These are phyloP conservation scores for Phodopus roborovskii DNA, from an alignment of 2,113 vertebrate species.

Conservation along the genomic window DNA sequence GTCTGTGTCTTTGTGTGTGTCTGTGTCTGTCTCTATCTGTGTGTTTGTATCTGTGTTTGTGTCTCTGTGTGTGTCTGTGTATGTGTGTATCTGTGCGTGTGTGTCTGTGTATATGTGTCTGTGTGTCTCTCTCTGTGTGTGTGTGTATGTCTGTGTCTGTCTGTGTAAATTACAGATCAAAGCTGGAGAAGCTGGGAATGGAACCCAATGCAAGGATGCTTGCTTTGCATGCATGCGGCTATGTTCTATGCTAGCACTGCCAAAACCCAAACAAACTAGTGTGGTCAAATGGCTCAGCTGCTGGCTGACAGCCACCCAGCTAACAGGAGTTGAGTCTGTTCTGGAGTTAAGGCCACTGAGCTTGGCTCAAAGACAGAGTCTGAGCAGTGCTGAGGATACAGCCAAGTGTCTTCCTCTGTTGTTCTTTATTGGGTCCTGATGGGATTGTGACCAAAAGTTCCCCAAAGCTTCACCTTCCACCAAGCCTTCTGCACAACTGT, in stretches of 20 bases:
- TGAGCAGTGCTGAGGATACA: neutral
- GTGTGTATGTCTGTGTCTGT: too few relatives aligned
- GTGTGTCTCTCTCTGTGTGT: too few relatives aligned
- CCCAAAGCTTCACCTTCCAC: neutral
- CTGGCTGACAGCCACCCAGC: neutral
- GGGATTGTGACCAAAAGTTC: neutral
- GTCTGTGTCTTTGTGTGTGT: too few relatives aligned
- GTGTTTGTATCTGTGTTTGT: too few relatives aligned
- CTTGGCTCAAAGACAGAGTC: neutral
- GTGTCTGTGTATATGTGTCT: too few relatives aligned
- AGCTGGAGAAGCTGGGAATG: neutral
- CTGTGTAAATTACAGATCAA: neutral
- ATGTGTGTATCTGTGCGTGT: too few relatives aligned
- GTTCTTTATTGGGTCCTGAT: neutral
- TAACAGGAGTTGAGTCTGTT: neutral
- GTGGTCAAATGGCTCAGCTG: neutral
- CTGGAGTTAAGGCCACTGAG: neutral
- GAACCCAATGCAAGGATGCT: neutral
- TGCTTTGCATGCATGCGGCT: neutral
- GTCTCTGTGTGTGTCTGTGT: too few relatives aligned
- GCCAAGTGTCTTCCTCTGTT: neutral
- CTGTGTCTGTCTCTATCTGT: too few relatives aligned
- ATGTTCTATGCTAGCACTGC: neutral
- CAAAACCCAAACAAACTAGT: neutral
- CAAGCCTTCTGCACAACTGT: neutral